Evolutionary conservation across 2,113 vertebrate species (phyloP).

Genomic region (Xenopus tropicalis): UCB_Xtro_10.0 CM004447.2:111329001-111329500

Average conservation of each 20-base stretch:
- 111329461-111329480: too few species aligned
- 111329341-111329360: too few species aligned
- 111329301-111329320: too few species aligned
- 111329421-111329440: too few species aligned
- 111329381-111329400: too few species aligned
- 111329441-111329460: too few species aligned
- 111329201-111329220: conserved; percentile 52
- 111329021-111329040: conserved; percentile 35
- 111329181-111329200: conserved; percentile 53
- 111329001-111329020: conserved; percentile 36
- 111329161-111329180: conserved; percentile 48
- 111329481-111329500: too few species aligned
- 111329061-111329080: conserved; percentile 48
- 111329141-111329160: conserved; percentile 49
- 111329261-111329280: conserved; percentile 54
- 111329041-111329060: conserved; percentile 33
- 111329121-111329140: conserved; percentile 50
- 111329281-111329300: conserved; percentile 50
- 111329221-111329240: conserved; percentile 50
- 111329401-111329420: too few species aligned
- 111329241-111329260: conserved; percentile 48
- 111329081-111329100: conserved; percentile 41
- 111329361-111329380: too few species aligned
- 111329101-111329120: conserved; percentile 39
- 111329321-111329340: too few species aligned